These are phyloP conservation scores for Yoshiicerus persimilis DNA, from an alignment of 1,140 invertebrate species.

Conservation along the genomic window DNA sequence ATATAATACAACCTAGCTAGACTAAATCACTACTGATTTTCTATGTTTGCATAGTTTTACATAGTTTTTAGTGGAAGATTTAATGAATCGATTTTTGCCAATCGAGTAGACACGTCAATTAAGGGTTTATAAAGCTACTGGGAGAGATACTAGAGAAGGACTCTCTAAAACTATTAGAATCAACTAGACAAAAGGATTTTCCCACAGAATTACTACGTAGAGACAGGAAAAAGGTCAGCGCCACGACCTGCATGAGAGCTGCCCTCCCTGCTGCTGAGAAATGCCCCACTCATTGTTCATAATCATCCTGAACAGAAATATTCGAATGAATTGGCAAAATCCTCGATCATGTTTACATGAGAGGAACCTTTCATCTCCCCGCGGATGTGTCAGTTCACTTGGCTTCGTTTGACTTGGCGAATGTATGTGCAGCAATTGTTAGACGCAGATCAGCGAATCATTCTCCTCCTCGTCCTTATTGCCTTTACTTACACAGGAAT, in stretches of 20 bases:
- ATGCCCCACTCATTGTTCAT: slow-evolving; percentile 35
- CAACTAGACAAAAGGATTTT: not conserved
- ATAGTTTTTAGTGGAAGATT: not conserved
- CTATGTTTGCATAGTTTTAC: not conserved
- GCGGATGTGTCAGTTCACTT: slow-evolving; percentile 28
- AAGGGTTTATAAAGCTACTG: not conserved
- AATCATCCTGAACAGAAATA: slow-evolving; percentile 30
- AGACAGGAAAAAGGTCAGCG: not conserved
- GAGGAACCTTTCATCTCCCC: slow-evolving; percentile 35
- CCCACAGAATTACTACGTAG: not conserved
- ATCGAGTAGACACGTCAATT: not conserved
- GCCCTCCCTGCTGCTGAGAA: slow-evolving; percentile 30
- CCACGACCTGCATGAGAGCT: not conserved
- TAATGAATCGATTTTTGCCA: not conserved
- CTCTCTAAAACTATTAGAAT: not conserved
- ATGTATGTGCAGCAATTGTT: not conserved
- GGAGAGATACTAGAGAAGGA: too few relatives aligned
- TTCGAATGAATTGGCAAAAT: slow-evolving; percentile 42
- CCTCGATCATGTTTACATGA: slow-evolving; percentile 38
- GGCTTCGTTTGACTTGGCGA: slow-evolving; percentile 1
- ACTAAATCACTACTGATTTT: not conserved
- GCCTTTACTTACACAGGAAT: not conserved
- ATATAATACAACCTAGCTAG: too few relatives aligned
- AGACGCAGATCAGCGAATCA: not conserved
- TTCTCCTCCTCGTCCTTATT: not conserved